A percentile compares a stretch with the other conserved stretches of the same genome.
Evolutionary conservation across 2,113 vertebrate genomes (phyloP).

Genomic region (Clarias macrocephalus): DNA sequence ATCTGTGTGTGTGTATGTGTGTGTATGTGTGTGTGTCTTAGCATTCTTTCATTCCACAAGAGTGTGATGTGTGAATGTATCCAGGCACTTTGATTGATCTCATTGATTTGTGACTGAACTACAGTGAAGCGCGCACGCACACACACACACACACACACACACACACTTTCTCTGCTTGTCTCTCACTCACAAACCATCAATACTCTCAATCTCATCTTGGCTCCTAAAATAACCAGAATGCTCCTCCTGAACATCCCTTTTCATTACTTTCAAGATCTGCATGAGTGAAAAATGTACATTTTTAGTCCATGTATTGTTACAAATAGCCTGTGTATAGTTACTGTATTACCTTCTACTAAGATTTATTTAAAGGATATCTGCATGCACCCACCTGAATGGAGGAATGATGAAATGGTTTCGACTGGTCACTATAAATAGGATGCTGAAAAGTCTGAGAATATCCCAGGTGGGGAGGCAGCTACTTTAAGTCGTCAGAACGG

Average conservation of each 20-base stretch:
- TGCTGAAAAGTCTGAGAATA: conserved; percentile 59
- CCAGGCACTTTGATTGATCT: background rate
- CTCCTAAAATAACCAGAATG: conserved; percentile 24
- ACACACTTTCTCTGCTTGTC: too few relatives aligned
- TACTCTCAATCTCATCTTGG: background rate
- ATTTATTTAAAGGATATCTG: background rate
- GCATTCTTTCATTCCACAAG: too few relatives aligned
- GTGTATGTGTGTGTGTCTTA: background rate
- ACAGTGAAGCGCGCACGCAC: background rate
- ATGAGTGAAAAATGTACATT: conserved; percentile 47
- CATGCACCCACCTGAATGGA: background rate
- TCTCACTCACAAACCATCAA: background rate
- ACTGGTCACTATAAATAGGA: conserved; percentile 66
- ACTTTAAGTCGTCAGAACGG: conserved; percentile 40
- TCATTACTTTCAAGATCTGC: conserved; percentile 62
- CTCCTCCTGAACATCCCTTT: conserved; percentile 17
- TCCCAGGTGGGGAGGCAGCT: conserved; percentile 59
- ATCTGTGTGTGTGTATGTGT: background rate
- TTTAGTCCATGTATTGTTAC: conserved; percentile 43
- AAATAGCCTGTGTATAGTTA: background rate
- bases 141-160: background rate
- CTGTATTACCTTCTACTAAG: background rate
- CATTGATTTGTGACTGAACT: conserved; percentile 12
- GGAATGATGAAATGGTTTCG: conserved; percentile 39
- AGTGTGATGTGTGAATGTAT: too few relatives aligned